A percentile compares a stretch with the other conserved stretches of the same genome.
These are phyloP conservation scores for Gymnopithys bicolor DNA, from an alignment of 2,797 vertebrate genomes.

Conservation along the genomic window DNA sequence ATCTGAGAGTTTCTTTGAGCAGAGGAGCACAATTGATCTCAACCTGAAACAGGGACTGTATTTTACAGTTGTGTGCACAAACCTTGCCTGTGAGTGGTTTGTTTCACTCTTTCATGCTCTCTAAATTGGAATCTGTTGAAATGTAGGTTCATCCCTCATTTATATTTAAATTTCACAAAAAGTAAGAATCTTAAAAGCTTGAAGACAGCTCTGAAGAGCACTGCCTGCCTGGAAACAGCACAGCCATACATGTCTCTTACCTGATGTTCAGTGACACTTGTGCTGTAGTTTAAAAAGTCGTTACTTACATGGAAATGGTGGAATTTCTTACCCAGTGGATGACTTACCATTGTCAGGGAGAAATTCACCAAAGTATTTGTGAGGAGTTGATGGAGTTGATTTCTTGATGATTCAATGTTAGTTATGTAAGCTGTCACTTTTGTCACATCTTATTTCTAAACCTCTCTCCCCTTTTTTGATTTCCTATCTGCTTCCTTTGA, in stretches of 20 bases:
- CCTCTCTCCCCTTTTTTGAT: background rate
- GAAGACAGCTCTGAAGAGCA: background rate
- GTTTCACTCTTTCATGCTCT: background rate
- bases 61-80: background rate
- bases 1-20: background rate
- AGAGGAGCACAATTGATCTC: background rate
- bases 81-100: background rate
- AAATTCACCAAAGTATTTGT: background rate
- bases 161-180: slow-evolving; percentile 11
- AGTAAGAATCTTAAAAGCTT: background rate
- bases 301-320: background rate
- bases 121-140: background rate
- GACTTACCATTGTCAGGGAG: background rate
- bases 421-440: slow-evolving; percentile 20
- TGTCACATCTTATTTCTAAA: background rate
- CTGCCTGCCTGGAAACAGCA: background rate
- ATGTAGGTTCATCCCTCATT: background rate
- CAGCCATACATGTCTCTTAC: background rate
- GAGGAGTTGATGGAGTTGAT: background rate
- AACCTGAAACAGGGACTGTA: background rate
- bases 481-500: background rate
- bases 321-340: background rate
- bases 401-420: slow-evolving; percentile 13
- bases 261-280: background rate
- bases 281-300: background rate